Base-by-base conservation (phyloP, 2,888 invertebrate species). In the Leuctra nigra region DNA sequence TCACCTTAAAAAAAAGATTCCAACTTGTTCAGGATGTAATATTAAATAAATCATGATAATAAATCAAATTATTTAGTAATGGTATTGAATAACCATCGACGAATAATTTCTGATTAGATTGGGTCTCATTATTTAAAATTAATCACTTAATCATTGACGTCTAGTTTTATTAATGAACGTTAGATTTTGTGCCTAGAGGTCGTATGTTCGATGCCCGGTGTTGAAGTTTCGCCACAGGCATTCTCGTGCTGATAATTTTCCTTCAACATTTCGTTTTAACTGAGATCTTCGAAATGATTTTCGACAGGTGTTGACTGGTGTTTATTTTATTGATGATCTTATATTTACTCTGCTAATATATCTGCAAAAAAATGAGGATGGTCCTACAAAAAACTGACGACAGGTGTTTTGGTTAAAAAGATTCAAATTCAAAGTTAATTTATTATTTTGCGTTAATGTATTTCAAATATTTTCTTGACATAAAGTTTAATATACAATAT, bases 71-170 rank as follows among this genome's bases (percentile, higher is more conserved):
- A 29, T 7, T 7, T 20, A 20, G 44, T 9, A 16, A 20, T 20
- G 4, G 23, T 44, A 44, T 44, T 44, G 44, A 44, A 44, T 44
- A 44, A 44, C 20, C 23, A 23, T 44, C 23, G 4, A 13, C 38
- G 22, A 23, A 39, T n/a, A 20, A 7, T 39, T 44, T 16, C 18
- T 44, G 23, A 18, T 22, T 44, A 20, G 44, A 44, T 44, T 44
- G 20, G 44, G 16, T 20, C 35, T 33, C 50, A 50, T 50, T 50
- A 50, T 35, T 35, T 50, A 35, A 35, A 50, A 1, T 33, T 50
- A 50, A 50, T 50, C 35, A 50, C 50, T 50, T 50, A 29, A 50
- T 50, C 50, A 50, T 50, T 50, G 50, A n/a, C 44, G n/a, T 9
- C 20, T 44, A 44, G 20, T 44, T 44, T 20, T 29, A 29, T 29